Base-by-base conservation (phyloP, 2,888 invertebrate species). In the Drosophila helvetica region DNA sequence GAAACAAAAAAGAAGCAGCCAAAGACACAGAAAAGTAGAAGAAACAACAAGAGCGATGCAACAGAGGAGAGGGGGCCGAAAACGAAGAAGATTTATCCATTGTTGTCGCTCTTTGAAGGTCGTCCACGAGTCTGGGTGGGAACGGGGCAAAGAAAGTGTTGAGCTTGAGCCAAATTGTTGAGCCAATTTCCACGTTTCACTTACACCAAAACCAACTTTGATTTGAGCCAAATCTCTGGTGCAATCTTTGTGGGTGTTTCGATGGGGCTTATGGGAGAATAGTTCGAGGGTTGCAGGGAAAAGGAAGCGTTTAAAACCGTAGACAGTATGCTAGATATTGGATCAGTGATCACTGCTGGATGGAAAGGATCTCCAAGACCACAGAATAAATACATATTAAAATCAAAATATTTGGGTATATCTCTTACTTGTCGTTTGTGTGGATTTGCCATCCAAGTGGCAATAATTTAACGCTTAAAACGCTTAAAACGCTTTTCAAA, bases 141-240 rank as follows among this genome's bases (percentile, higher is more conserved):
- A 56, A 30, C 51, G 17, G 15, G 43, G 58, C 52, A 43, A 65
- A 64, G 68, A 75, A 74, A 74, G 87, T 74, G 74, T 79, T 80
- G 73, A 67, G 65, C 70, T 30, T 25, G 58, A 70, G 82, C 88
- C 82, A 83, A 79, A 57, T 65, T 47, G 54, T 59, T 72, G 66
- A 69, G 69, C 79, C 72, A 77, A 75, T 85, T 85, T 75, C 82
- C 82, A 82, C 75, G 88, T 70, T 56, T 85, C 66, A 79, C 88
- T 87, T 73, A 65, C 74, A 72, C 68, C 52, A 57, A 56, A 62
- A 55, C 55, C 61, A 70, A 68, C 69, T 45, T 42, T 30, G 54
- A 70, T 69, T 61, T 38, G 38, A 54, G 27, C 47, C 55, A 51
- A 51, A 1, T 8, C 38, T 71, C 33, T 50, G 38, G 38, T 2